These are phyloP conservation scores for Erethizon dorsatum DNA, from an alignment of 2,797 vertebrate genomes.

Conservation along the genomic window DNA sequence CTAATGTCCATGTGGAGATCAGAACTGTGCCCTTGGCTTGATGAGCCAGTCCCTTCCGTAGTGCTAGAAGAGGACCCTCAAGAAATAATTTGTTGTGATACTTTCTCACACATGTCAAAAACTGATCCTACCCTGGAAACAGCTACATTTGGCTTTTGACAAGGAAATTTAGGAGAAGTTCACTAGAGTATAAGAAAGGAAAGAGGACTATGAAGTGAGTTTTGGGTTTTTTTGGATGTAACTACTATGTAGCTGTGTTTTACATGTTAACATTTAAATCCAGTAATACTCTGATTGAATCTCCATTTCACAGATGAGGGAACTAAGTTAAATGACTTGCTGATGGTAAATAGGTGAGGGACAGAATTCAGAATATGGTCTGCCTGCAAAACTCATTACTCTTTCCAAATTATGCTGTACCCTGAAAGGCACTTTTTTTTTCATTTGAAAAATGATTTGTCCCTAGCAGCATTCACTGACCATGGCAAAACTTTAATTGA, in stretches of 20 bases:
- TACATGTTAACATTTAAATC: conserved; percentile 73
- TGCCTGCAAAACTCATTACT: conserved; percentile 70
- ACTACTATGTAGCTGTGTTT: conserved; percentile 62
- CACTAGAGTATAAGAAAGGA: not conserved
- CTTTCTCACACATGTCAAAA: not conserved
- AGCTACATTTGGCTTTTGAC: conserved; percentile 42
- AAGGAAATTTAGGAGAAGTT: conserved; percentile 38
- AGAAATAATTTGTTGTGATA: not conserved
- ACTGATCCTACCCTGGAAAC: conserved; percentile 11
- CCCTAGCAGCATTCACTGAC: conserved; percentile 38
- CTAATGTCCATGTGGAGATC: not conserved
- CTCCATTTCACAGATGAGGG: conserved; percentile 70
- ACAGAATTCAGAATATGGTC: conserved; percentile 46
- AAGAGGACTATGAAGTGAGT: not conserved
- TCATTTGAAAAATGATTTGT: conserved; percentile 64
- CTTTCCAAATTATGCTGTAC: conserved; percentile 31
- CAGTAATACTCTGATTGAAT: conserved; percentile 15
- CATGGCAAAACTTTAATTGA: conserved; percentile 68
- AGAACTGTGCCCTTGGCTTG: not conserved
- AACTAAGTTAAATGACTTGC: conserved; percentile 66
- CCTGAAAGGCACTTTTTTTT: not conserved
- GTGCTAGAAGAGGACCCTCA: not conserved
- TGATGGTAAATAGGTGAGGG: conserved; percentile 56
- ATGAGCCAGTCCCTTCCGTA: not conserved
- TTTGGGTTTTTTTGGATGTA: not conserved